Evolutionary conservation across 53 echinoderm and acorn worm genomes (phyloP).

Genomic region (Echinarachnius parma): DNA sequence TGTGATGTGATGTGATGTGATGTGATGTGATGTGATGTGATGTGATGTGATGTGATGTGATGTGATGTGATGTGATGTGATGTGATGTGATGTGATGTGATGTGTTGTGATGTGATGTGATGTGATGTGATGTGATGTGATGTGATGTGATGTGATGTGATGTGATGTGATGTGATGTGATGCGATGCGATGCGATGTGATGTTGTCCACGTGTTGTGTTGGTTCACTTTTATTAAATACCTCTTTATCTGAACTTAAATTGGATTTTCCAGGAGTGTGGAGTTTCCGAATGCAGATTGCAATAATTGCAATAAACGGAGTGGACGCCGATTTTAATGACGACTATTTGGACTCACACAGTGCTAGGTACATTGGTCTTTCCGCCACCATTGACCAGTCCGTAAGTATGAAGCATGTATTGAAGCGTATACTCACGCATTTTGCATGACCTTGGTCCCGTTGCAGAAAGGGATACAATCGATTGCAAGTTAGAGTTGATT

Average conservation of each 20-base stretch:
- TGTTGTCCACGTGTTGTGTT: not conserved
- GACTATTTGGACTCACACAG: not conserved
- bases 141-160: slow-evolving; percentile 8
- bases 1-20: slow-evolving; percentile 1
- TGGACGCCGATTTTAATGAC: not conserved
- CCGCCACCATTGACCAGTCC: not conserved
- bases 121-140: slow-evolving; percentile 11
- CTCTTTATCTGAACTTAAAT: not conserved
- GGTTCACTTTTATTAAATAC: not conserved
- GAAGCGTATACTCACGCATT: too few species aligned
- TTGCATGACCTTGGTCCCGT: too few species aligned
- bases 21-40: slow-evolving; percentile 5
- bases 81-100: slow-evolving; percentile 10
- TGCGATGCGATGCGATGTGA: not conserved
- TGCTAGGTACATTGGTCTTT: not conserved
- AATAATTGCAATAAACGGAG: slow-evolving; percentile 18
- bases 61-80: slow-evolving; percentile 7
- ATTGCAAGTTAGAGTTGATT: too few species aligned
- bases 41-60: slow-evolving; percentile 18
- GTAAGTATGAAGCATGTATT: not conserved
- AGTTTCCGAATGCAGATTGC: slow-evolving; percentile 5
- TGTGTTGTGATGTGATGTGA: slow-evolving; percentile 10
- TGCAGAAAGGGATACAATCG: too few species aligned
- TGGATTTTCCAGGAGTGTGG: slow-evolving; percentile 15
- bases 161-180: slow-evolving; percentile 16